These are phyloP conservation scores for Deroplatys truncata DNA, from an alignment of 2,888 invertebrate genomes.

Conservation along the genomic window DNA sequence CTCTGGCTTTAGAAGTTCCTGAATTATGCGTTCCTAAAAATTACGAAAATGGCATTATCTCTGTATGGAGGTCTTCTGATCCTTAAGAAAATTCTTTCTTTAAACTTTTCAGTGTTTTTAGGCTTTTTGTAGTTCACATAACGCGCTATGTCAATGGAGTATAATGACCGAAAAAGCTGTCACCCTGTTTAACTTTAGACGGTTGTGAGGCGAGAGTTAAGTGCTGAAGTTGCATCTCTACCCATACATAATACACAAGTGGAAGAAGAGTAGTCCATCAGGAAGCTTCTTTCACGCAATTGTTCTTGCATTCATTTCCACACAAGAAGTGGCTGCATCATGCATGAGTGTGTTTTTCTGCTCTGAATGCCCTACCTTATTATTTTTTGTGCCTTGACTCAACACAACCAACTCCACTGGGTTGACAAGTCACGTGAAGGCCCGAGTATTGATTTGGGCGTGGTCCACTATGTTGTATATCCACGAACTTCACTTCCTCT, in stretches of 20 bases:
- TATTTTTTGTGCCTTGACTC: background rate
- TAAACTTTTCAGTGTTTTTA: too few relatives aligned
- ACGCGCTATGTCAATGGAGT: background rate
- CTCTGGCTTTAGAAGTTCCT: too few relatives aligned
- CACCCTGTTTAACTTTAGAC: background rate
- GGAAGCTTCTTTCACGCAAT: background rate
- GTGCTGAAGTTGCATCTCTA: background rate
- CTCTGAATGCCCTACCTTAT: background rate
- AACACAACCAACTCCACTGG: background rate
- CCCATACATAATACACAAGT: background rate
- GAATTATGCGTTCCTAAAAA: too few relatives aligned
- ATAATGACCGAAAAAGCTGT: background rate
- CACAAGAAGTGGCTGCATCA: background rate
- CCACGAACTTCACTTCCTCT: background rate
- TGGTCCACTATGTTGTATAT: constrained; percentile 7
- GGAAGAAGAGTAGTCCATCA: background rate
- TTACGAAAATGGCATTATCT: too few relatives aligned
- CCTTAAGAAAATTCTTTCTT: too few relatives aligned
- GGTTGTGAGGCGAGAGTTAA: too few relatives aligned
- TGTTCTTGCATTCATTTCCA: background rate
- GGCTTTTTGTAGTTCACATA: too few relatives aligned
- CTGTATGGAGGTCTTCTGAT: too few relatives aligned
- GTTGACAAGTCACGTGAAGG: constrained; percentile 7
- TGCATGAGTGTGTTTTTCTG: background rate
- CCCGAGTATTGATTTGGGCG: constrained; percentile 21